These are phyloP conservation scores for Corythoichthys intestinalis DNA, from an alignment of 2,113 vertebrate genomes.

Conservation along the genomic window DNA sequence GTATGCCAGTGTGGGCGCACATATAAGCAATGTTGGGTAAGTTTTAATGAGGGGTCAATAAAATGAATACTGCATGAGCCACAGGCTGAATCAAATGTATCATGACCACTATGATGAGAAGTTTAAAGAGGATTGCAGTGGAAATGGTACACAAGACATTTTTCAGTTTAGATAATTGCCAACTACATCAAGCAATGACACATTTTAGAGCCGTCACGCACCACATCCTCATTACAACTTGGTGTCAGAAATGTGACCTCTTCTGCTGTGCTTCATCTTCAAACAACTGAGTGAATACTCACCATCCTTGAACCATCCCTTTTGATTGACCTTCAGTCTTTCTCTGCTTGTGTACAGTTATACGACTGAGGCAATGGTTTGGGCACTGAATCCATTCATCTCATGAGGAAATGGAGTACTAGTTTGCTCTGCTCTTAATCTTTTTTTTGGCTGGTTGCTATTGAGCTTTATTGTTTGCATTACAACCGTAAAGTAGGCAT, in stretches of 20 bases:
- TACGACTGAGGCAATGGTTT: constrained; percentile 30
- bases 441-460: constrained; percentile 48
- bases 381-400: constrained; percentile 35
- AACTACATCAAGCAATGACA: constrained; percentile 57
- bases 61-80: constrained; percentile 53
- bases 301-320: constrained; percentile 26
- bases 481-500: neutral
- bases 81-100: constrained; percentile 38
- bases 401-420: constrained; percentile 49
- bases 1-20: constrained; percentile 36
- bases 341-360: constrained; percentile 5
- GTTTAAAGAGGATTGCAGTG: constrained; percentile 18
- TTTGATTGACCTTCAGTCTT: constrained; percentile 44
- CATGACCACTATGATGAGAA: constrained; percentile 18
- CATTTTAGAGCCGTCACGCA: constrained; percentile 57
- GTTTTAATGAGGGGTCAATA: constrained; percentile 49
- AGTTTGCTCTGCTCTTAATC: constrained; percentile 34
- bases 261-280: constrained; percentile 53
- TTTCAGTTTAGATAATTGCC: constrained; percentile 60
- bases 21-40: constrained; percentile 44
- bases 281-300: constrained; percentile 58
- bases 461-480: neutral
- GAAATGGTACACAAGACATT: constrained; percentile 3
- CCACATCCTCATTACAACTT: constrained; percentile 45
- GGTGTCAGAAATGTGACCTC: constrained; percentile 55